Evolutionary conservation across 2,888 invertebrate genomes (phyloP), one percentile per base, ranked within the genome.

Genomic region (Tiliacea citrago): DNA sequence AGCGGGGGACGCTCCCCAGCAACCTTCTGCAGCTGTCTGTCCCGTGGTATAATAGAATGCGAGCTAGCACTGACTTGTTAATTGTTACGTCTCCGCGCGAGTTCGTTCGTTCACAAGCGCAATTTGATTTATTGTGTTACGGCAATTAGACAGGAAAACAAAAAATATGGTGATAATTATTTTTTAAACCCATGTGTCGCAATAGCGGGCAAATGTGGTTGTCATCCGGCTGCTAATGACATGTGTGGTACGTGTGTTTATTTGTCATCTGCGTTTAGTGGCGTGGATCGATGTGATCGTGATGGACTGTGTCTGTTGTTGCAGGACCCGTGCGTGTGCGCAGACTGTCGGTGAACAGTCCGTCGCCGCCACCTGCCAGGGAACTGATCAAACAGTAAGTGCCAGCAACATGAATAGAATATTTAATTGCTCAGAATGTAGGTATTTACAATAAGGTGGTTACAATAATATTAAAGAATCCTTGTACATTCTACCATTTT

Each of bases 141-240:
- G 61, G 53, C 53, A 65, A 81, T 55, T 49, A 67, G 2, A 35
- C 75, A 81, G 68, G 65, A 81, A 81, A 68, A 65, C 51, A 24
- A 84, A 77, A 83, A 80, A 61, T 73, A 24, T 57, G 51, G 58
- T 61, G 16, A 73, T n/a, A 84, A 68, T 68, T 0, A 62, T 61
- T 73, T 65, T 80, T 80, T 49, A 68, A 80, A 57, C 13, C 21
- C 35, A n/a, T 24, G 39, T 29, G 63, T 68, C 58, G 73, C 61
- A 66, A 51, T 47, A 61, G 53, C 42, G 42, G 35, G 53, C 49
- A 45, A 49, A 65, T 57, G 70, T 35, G 21, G 39, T 24, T 42
- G 39, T n/a, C 66, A 60, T 68, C 73, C 58, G 79, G 55, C 24
- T 45, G 57, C 24, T 13, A 1, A 6, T 21, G n/a, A n/a, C n/a